Conservation (phyloP, 1,140 invertebrate genomes). For the Drosophila navojoa region DNA sequence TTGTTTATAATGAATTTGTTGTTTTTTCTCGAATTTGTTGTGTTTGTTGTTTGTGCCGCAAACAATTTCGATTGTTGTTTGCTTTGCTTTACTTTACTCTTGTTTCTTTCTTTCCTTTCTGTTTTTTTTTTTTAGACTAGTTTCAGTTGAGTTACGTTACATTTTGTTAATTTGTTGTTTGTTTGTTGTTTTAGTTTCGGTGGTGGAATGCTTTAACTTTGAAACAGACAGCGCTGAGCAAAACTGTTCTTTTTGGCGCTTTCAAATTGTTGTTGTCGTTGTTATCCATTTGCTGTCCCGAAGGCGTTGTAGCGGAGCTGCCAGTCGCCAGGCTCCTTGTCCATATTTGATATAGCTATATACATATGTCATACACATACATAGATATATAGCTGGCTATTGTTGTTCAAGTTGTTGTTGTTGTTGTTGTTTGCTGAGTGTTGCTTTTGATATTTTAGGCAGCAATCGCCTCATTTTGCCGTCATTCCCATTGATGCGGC, state of each 20-base stretch:
- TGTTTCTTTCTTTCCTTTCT: slow-evolving; percentile 15
- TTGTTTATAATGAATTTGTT: slow-evolving; percentile 5
- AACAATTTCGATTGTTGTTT: slow-evolving; percentile 43
- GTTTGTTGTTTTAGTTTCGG: slow-evolving; percentile 69
- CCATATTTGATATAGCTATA: slow-evolving; percentile 4
- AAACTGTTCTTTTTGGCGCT: slow-evolving; percentile 53
- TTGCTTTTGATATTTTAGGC: slow-evolving; percentile 80
- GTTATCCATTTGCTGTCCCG: slow-evolving; percentile 23
- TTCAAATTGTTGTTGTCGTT: slow-evolving; percentile 61
- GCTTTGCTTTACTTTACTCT: slow-evolving; percentile 25
- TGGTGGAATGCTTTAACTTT: slow-evolving; percentile 75
- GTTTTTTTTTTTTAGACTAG: slow-evolving; percentile 65
- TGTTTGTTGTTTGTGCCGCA: slow-evolving; percentile 27
- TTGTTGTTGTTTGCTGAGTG: slow-evolving; percentile 45
- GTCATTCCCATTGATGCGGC: slow-evolving; percentile 98
- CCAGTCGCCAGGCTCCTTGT: background rate
- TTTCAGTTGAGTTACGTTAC: slow-evolving; percentile 79
- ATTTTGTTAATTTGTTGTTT: slow-evolving; percentile 53
- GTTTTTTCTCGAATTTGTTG: background rate
- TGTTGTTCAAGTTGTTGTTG: slow-evolving; percentile 28
- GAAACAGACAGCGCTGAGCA: slow-evolving; percentile 40
- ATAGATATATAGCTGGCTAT: background rate
- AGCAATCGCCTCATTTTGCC: slow-evolving; percentile 84
- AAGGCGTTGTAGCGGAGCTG: slow-evolving; percentile 14
- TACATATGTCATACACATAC: background rate